A percentile compares a stretch with the other conserved stretches of the same genome.
phyloP scores from a whole-genome alignment of 1,140 invertebrate genomes.

The Brachionus rubens region DNA sequence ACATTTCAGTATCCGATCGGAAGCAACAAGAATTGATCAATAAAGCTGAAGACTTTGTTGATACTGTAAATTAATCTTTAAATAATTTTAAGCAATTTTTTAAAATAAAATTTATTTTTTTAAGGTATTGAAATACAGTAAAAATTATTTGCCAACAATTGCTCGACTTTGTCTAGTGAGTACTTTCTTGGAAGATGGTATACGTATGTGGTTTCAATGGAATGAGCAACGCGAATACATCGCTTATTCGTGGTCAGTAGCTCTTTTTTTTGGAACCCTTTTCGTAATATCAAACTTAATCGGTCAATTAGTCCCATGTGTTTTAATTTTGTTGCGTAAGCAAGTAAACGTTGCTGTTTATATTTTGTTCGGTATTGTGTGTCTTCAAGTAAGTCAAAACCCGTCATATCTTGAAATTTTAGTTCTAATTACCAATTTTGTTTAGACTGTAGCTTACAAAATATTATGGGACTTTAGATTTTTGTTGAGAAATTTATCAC shows the following conservation, averaged over 20 bases:
- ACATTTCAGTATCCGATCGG: constrained; percentile 40
- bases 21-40: constrained; percentile 37
- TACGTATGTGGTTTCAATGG: constrained; percentile 99
- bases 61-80: constrained; percentile 3
- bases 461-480: constrained; percentile 98
- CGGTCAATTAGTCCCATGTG: constrained; percentile 88
- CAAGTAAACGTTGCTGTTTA: constrained; percentile 91
- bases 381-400: constrained; percentile 72
- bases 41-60: constrained; percentile 43
- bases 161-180: constrained; percentile 95
- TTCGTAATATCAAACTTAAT: constrained; percentile 89
- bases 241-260: constrained; percentile 58
- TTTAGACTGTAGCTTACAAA: constrained; percentile 91
- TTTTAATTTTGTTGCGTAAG: constrained; percentile 87
- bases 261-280: constrained; percentile 74
- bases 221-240: constrained; percentile 95
- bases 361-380: constrained; percentile 89
- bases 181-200: constrained; percentile 97
- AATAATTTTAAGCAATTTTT: neutral
- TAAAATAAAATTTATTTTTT: neutral
- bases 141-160: constrained; percentile 87
- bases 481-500: constrained; percentile 80
- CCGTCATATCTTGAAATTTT: neutral
- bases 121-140: constrained; percentile 62
- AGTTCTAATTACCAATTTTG: constrained; percentile 51